Evolutionary conservation across 1,140 invertebrate species (phyloP), one percentile per base, ranked within the genome.

Genomic region (Solenopsis fugax): DNA sequence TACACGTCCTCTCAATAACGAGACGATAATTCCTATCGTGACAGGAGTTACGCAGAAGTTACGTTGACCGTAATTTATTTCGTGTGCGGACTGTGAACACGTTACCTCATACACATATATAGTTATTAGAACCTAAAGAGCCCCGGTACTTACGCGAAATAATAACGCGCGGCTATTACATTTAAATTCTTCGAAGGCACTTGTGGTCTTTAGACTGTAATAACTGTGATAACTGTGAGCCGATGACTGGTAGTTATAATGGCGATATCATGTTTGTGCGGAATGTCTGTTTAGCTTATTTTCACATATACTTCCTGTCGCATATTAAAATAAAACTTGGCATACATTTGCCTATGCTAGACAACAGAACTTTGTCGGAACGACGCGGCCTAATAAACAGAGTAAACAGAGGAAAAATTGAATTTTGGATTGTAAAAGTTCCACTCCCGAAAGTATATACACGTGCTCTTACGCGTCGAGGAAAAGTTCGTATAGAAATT

Each of bases 401-500:
- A 34, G 7, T 54, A 21, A 16, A 2, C 21, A 13, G 5, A 24
- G 54, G 69, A 6, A 0, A 2, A 7, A 54, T 18, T 69, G 16
- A 41, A 24, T 56, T 56, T 18, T 21, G 21, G 16, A 4, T 41
- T 4, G n/a, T 18, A 69, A 41, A 16, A 52, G 16, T 18, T 69
- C 37, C 0, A 52, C 4, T 54, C 56, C 34, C 21, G 21, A 69
- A 69, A 67, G 50, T 34, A 67, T 71, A 24, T 6, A 50, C 10
- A 21, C 10, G 37, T 72, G n/a, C 65, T 9, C n/a, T 29, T 67
- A 50, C 37, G 67, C 82, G 89, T 85, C 64, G 91, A 91, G 87
- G 82, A 90, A 90, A 90, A 90, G 86, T 92, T 92, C 62, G 88
- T 89, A 81, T 86, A 89, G 87, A 87, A 93, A 93, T 93, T 90